Conservation (phyloP, 2,888 invertebrate species). For the Epiblema foenella region DNA sequence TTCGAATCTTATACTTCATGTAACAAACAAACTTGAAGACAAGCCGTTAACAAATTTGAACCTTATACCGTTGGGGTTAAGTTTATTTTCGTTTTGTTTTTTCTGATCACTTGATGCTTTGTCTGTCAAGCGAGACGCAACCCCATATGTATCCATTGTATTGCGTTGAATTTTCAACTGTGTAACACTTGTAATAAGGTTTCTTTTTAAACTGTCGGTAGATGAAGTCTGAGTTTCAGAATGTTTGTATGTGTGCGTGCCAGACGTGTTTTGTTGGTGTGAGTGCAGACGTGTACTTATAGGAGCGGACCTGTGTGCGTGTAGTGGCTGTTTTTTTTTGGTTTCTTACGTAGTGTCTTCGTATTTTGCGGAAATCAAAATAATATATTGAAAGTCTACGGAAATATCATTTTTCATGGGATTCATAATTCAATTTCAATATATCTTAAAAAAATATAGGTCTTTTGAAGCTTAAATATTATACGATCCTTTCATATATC, state of each 20-base stretch:
- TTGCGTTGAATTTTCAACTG: background rate
- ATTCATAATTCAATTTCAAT: no score
- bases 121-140: background rate
- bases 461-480: no score
- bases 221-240: background rate
- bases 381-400: no score
- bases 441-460: no score
- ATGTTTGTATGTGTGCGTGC: background rate
- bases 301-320: background rate
- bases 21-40: background rate
- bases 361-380: conserved; percentile 5
- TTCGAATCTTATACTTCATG: conserved; percentile 6
- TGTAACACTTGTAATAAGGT: background rate
- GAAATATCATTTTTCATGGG: no score
- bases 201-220: background rate
- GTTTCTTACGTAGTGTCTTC: background rate
- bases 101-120: background rate
- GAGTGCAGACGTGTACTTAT: conserved; percentile 20
- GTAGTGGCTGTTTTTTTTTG: conserved; percentile 11
- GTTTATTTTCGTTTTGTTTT: background rate
- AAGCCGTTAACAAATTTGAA: background rate
- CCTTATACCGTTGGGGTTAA: background rate
- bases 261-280: conserved; percentile 10
- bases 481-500: no score
- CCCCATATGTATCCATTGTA: background rate